A percentile compares a stretch with the other conserved stretches of the same genome.
phyloP scores from a whole-genome alignment of 2,797 vertebrate species.

The Esox masquinongy region DNA sequence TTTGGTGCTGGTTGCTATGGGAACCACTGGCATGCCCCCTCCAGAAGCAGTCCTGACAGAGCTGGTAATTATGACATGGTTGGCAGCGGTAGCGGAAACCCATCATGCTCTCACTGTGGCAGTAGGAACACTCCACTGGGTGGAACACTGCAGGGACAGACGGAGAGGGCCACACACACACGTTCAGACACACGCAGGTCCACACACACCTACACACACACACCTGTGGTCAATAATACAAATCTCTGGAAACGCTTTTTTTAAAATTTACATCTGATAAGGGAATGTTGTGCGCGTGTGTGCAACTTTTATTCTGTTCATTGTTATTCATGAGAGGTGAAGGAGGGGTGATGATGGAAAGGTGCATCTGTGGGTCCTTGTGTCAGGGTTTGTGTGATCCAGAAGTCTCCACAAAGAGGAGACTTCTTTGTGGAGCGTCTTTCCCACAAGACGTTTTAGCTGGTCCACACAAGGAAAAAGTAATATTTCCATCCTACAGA shows the following conservation, averaged over 20 bases:
- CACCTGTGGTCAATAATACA: constrained; percentile 21
- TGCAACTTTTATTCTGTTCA: constrained; percentile 17
- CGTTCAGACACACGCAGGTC: constrained; percentile 15
- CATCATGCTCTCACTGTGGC: constrained; percentile 99
- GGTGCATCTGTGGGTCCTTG: background rate
- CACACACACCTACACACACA: constrained; percentile 26
- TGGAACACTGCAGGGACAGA: constrained; percentile 88
- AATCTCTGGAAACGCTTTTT: background rate
- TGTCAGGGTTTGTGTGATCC: background rate
- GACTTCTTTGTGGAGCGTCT: rapidly evolving
- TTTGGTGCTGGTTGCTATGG: constrained; percentile 99
- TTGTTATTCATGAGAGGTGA: background rate
- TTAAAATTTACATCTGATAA: constrained; percentile 11
- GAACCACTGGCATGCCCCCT: constrained; percentile 97
- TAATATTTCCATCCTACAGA: too few relatives aligned
- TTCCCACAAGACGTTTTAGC: too few relatives aligned
- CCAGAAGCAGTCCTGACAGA: constrained; percentile 99
- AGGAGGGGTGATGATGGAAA: background rate
- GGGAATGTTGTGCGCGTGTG: constrained; percentile 3
- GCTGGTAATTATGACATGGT: constrained; percentile 99
- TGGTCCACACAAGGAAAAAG: too few relatives aligned
- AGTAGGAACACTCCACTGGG: constrained; percentile 98
- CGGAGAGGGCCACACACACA: constrained; percentile 40
- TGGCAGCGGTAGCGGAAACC: constrained; percentile 99
- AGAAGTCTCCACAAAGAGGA: too few relatives aligned